These are phyloP conservation scores for Harpagus bidentatus DNA, from an alignment of 2,113 vertebrate genomes.

Conservation along the genomic window DNA sequence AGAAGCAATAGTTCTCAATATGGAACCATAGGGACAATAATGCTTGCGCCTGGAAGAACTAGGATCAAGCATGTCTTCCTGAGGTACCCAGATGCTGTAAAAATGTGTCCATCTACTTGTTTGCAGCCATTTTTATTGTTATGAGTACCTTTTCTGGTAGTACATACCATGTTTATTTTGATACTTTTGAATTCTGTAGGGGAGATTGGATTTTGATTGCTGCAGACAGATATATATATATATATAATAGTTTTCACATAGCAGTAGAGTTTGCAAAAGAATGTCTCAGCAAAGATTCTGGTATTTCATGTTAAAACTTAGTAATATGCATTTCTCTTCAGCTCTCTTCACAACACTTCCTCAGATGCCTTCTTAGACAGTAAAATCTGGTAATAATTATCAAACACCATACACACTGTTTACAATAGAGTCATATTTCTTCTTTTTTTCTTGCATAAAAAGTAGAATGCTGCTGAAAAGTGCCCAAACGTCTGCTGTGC, in stretches of 20 bases:
- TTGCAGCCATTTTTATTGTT: slow-evolving; percentile 4
- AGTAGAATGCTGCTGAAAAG: slow-evolving; percentile 73
- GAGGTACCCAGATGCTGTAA: not conserved
- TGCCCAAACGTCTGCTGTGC: slow-evolving; percentile 71
- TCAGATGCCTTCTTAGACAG: slow-evolving; percentile 70
- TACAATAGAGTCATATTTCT: slow-evolving; percentile 77
- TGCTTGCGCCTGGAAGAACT: not conserved
- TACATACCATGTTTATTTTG: slow-evolving; percentile 6
- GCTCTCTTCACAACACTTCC: slow-evolving; percentile 60
- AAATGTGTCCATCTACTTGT: not conserved
- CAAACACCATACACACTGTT: slow-evolving; percentile 73
- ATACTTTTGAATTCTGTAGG: not conserved
- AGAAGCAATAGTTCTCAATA: not conserved
- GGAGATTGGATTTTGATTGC: not conserved
- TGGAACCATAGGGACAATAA: not conserved
- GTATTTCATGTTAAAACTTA: slow-evolving; percentile 55
- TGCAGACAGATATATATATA: not conserved
- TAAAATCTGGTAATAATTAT: slow-evolving; percentile 81
- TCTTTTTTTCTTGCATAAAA: slow-evolving; percentile 71
- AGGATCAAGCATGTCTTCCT: not conserved
- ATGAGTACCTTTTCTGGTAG: not conserved
- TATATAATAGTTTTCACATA: not conserved
- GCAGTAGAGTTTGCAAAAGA: not conserved
- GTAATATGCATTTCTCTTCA: slow-evolving; percentile 50
- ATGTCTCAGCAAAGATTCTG: slow-evolving; percentile 8